Base-by-base conservation (phyloP, 2,797 vertebrate genomes). In the Hoplostethus atlanticus region DNA sequence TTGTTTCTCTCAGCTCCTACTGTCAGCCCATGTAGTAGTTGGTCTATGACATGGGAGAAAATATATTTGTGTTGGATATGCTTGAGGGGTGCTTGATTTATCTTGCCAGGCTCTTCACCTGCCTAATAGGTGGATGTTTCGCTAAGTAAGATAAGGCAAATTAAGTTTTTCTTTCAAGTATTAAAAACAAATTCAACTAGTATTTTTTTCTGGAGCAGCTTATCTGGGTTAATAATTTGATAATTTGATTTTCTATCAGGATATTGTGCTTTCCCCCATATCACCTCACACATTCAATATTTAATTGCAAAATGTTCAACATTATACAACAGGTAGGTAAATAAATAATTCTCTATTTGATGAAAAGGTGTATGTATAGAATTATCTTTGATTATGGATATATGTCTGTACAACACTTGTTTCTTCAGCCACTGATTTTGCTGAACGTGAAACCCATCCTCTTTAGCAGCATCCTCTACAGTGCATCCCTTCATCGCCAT, bases 401-500 rank as follows among this genome's bases (percentile, higher is more conserved):
- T 0, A 50, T 15, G 17, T 59, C 6, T 58, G 28, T 28, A 28
- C 28, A 28, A 28, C 44, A 30, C 66, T 81, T 60, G 47, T 73
- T 50, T 73, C 48, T 70, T 5, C 7, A 53, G 46, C 40, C 34
- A 16, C 36, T 62, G 54, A 52, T 61, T 77, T 64, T 5, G 47
- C n/a, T 67, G 70, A 71, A 47, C 7, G 40, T 57, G 57, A 77
- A 66, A 67, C 36, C 40, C 65, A 63, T 61, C 42, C 61, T 53
- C 51, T 59, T 52, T 25, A 78, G 70, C 69, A 61, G 61, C 70
- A 55, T 77, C 80, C 60, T 80, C 75, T 61, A 91, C 88, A 91
- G 81, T 81, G 87, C 65, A 75, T 85, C 83, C 82, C 68, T 93
- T 92, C 77, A 89, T 89, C 12, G 40, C 79, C 59, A 53, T 44